Evolutionary conservation across 2,888 invertebrate species (phyloP).

Genomic region (Sipunculus nudus): DNA sequence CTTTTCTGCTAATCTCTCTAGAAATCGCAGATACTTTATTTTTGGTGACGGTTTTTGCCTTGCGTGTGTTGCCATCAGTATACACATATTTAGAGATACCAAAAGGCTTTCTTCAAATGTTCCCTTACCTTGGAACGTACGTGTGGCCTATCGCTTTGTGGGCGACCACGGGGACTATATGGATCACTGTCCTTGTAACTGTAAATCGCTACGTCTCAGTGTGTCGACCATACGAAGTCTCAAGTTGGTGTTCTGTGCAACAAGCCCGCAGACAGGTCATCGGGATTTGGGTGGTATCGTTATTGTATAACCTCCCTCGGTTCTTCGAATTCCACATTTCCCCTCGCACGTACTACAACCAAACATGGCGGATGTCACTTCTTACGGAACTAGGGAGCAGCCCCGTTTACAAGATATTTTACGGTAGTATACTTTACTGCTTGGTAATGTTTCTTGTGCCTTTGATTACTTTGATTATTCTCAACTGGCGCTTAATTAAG

Average conservation of each 20-base stretch:
- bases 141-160: constrained; percentile 35
- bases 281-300: constrained; percentile 26
- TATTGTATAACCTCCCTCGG: constrained; percentile 38
- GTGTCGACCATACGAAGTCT: constrained; percentile 35
- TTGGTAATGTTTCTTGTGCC: constrained; percentile 43
- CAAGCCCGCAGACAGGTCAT: constrained; percentile 36
- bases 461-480: constrained; percentile 34
- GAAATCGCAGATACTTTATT: constrained; percentile 42
- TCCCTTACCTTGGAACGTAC: constrained; percentile 34
- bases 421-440: constrained; percentile 36
- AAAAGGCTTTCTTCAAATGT: constrained; percentile 6
- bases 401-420: constrained; percentile 35
- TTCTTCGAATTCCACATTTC: constrained; percentile 40
- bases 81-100: constrained; percentile 20
- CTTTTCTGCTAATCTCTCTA: constrained; percentile 37
- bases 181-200: constrained; percentile 41
- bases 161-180: constrained; percentile 37
- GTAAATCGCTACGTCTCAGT: constrained; percentile 36
- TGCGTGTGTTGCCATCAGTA: constrained; percentile 36
- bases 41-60: constrained; percentile 33
- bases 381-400: constrained; percentile 18
- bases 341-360: no score
- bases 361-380: background rate
- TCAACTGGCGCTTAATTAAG: constrained; percentile 37
- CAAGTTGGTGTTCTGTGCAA: constrained; percentile 33